Evolutionary conservation across 2,797 vertebrate genomes (phyloP), one percentile per base, ranked within the genome.

Genomic region (Synanceia verrucosa): DNA sequence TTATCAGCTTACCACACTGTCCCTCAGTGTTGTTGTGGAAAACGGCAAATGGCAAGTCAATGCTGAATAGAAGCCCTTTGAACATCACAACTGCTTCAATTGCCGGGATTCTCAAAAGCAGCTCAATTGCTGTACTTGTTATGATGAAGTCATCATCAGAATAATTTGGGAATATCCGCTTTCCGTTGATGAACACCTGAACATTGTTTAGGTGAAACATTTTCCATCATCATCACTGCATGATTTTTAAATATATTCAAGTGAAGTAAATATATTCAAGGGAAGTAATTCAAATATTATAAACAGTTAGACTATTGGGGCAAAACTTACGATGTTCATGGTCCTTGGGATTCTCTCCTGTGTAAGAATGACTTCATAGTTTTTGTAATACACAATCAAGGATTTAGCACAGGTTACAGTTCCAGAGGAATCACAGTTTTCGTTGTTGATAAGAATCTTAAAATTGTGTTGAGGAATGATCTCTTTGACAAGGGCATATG

Each of bases 11-110:
- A 99, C 97, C 97, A 67, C 97, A 99, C 60, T 97, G 97, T 86
- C 97, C 97, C 57, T 96, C 93, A 33, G 96, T 98, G 83, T 99
- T 99, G 81, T 91, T 80, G 52, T 94, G 77, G 70, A 98, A 98
- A n/a, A 76, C 76, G 2, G 63, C 73, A 86, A 86, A 91, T 0
- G 96, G 94, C 79, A 99, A 64, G 16, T 77, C 83, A 68, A 99
- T 31, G 3, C 67, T 85, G 88, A 96, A 97, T 47, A 82, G 46
- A 34, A 96, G 73, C 41, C 95, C 95, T 1, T 93, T 95, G 84
- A 95, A 97, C 14, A 36, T 73, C 83, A 98, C 66, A 6, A 89
- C 64, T 12, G 90, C 92, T 0, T 88, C 37, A 43, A 97, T 94
- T 37, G 79, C 58, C 3, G 92, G 85, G 71, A 99, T 96, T 70